These are phyloP conservation scores for Oikopleura albicans DNA, from an alignment of 23 tunicate genomes.

Conservation along the genomic window DNA sequence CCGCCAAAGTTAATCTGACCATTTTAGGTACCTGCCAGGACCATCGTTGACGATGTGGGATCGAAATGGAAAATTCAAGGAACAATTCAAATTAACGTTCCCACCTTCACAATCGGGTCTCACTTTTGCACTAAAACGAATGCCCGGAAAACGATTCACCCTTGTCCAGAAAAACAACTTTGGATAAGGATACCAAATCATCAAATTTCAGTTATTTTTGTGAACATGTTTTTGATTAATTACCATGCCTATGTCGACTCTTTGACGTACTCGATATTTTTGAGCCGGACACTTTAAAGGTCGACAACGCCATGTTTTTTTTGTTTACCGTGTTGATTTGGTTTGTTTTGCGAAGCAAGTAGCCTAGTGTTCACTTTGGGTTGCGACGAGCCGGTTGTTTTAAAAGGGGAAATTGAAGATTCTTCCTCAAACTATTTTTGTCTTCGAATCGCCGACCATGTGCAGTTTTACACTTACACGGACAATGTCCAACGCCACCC, in stretches of 20 bases:
- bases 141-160: slow-evolving; percentile 8
- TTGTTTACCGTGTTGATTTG: too few relatives aligned
- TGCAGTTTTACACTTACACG: slow-evolving; percentile 15
- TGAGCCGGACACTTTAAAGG: too few relatives aligned
- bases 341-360: not conserved
- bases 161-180: not conserved
- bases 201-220: not conserved
- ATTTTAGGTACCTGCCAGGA: not conserved
- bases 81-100: not conserved
- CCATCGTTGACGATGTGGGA: slow-evolving; percentile 15
- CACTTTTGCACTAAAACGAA: not conserved
- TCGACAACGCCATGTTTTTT: too few relatives aligned
- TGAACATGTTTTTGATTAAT: not conserved
- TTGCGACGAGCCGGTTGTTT: not conserved
- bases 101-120: not conserved
- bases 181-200: not conserved
- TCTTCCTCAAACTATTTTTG: not conserved
- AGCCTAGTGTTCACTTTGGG: not conserved
- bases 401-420: not conserved
- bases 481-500: not conserved
- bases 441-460: not conserved
- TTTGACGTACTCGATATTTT: too few relatives aligned
- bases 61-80: not conserved
- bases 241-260: too few relatives aligned
- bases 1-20: too few relatives aligned